Conservation (phyloP, 2,113 vertebrate species). For the Lamprotornis superbus region DNA sequence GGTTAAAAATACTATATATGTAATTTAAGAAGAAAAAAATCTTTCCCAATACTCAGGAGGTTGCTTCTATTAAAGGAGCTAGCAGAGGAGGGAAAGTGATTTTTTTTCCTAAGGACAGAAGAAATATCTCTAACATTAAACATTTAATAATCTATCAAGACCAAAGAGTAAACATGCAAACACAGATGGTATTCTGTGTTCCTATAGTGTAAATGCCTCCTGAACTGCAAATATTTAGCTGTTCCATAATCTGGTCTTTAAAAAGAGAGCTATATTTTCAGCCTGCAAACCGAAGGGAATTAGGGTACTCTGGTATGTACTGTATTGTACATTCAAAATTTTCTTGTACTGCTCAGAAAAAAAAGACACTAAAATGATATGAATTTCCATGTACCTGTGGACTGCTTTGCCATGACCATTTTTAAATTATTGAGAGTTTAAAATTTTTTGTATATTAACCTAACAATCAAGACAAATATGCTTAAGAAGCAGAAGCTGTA, state of each 20-base stretch:
- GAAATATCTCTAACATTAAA: constrained; percentile 34
- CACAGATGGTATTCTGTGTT: constrained; percentile 16
- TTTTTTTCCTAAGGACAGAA: background rate
- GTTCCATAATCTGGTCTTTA: background rate
- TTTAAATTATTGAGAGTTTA: background rate
- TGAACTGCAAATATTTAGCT: background rate
- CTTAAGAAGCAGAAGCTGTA: background rate
- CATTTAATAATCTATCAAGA: constrained; percentile 5
- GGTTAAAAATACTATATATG: background rate
- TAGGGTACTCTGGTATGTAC: background rate
- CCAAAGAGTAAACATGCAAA: constrained; percentile 29
- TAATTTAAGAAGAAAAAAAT: background rate
- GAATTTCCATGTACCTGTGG: background rate
- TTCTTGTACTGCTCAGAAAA: background rate
- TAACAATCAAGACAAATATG: background rate
- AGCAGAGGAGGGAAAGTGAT: background rate
- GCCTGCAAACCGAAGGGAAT: background rate
- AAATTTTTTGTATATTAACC: background rate
- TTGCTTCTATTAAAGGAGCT: background rate
- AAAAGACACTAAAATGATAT: background rate
- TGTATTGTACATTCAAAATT: background rate
- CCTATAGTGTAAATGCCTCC: constrained; percentile 9
- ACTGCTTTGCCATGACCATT: background rate
- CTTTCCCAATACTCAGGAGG: background rate
- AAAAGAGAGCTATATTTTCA: background rate